Conservation (phyloP, 2,113 vertebrate genomes). For the Leptobrachium leishanense region DNA sequence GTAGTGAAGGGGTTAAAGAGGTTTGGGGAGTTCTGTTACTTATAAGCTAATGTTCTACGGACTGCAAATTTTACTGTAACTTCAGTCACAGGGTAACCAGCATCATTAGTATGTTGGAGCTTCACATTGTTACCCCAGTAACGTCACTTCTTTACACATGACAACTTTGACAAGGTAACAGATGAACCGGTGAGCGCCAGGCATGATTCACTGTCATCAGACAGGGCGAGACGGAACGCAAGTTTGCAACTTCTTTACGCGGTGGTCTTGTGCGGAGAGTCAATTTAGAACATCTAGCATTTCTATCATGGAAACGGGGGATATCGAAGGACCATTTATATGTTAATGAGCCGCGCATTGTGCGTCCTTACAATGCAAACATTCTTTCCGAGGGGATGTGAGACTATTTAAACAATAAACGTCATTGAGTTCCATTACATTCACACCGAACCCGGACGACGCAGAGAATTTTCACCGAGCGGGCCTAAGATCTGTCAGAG, state of each 20-base stretch:
- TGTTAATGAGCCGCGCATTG: neutral
- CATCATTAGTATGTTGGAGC: neutral
- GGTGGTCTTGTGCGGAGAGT: neutral
- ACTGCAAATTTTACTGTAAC: no score
- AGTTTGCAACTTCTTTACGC: neutral
- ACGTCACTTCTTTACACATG: neutral
- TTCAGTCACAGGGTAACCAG: no score
- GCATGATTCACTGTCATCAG: neutral
- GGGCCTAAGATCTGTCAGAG: no score
- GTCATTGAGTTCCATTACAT: neutral
- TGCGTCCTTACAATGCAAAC: neutral
- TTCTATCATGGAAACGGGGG: neutral
- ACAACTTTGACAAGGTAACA: neutral
- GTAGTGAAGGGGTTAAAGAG: no score
- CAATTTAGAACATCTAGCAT: neutral
- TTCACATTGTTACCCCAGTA: neutral
- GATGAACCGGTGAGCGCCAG: neutral
- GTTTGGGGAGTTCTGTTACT: no score
- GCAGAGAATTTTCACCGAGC: neutral
- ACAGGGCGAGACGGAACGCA: neutral
- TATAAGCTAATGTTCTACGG: no score
- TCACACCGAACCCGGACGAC: neutral
- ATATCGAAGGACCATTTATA: neutral
- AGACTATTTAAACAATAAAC: neutral
- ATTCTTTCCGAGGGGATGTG: neutral